Evolutionary conservation across 2,797 vertebrate species (phyloP).

Genomic region (Huso huso): DNA sequence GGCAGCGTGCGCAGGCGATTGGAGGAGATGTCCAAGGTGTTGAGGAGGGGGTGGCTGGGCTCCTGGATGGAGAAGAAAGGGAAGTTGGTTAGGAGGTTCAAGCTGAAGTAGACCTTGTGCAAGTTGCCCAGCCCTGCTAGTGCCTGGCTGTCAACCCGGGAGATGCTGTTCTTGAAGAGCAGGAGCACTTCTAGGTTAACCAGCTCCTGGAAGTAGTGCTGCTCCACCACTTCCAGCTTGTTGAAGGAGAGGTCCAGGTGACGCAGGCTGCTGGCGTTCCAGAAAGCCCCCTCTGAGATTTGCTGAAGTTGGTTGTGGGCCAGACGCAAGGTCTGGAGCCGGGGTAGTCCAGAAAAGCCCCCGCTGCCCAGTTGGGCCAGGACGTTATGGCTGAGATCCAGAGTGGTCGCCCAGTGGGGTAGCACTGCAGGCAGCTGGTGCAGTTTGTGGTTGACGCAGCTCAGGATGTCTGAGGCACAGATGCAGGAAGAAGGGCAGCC

Average conservation of each 20-base stretch:
- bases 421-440: slow-evolving; percentile 48
- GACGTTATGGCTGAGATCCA: slow-evolving; percentile 83
- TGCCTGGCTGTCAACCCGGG: slow-evolving; percentile 57
- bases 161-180: slow-evolving; percentile 79
- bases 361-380: slow-evolving; percentile 51
- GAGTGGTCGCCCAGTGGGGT: slow-evolving; percentile 49
- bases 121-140: slow-evolving; percentile 60
- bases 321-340: slow-evolving; percentile 62
- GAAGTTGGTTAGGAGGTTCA: slow-evolving; percentile 76
- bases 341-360: slow-evolving; percentile 58
- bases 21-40: slow-evolving; percentile 78
- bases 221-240: slow-evolving; percentile 52
- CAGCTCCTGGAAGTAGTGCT: slow-evolving; percentile 67
- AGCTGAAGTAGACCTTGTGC: slow-evolving; percentile 75
- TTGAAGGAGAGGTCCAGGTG: slow-evolving; percentile 89
- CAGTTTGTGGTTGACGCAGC: slow-evolving; percentile 64
- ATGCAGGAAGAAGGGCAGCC: slow-evolving; percentile 60
- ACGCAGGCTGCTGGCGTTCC: slow-evolving; percentile 63
- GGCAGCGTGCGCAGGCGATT: slow-evolving; percentile 74
- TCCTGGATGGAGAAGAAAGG: slow-evolving; percentile 73
- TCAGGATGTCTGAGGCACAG: slow-evolving; percentile 79
- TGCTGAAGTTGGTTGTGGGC: slow-evolving; percentile 66
- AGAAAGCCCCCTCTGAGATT: slow-evolving; percentile 58
- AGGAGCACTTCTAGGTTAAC: slow-evolving; percentile 69
- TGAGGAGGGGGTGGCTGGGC: slow-evolving; percentile 57